Percentiles rank a stretch among this genome's conserved stretches.
Conservation (phyloP, 2,113 vertebrate species). For the Dunckerocampus dactyliophorus region DNA sequence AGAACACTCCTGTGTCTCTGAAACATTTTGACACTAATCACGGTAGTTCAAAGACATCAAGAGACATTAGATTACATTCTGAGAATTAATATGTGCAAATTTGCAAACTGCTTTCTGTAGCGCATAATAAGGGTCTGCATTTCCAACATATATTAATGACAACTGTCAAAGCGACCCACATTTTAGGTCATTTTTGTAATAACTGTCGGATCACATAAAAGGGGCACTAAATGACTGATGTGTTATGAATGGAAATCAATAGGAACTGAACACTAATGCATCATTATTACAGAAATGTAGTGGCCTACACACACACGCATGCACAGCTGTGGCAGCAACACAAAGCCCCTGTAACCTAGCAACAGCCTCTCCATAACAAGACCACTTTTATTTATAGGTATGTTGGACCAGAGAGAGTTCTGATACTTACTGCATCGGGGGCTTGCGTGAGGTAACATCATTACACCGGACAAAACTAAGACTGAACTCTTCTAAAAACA, state of each 20-base stretch:
- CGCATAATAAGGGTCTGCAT: too few species aligned
- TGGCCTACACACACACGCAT: constrained; percentile 47
- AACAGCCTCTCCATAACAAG: constrained; percentile 71
- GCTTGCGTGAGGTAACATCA: constrained; percentile 26
- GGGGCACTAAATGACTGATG: constrained; percentile 42
- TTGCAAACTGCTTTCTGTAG: too few species aligned
- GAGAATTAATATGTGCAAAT: too few species aligned
- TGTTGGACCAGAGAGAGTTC: constrained; percentile 46
- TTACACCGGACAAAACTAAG: constrained; percentile 15
- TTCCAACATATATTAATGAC: too few species aligned
- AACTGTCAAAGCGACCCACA: background rate
- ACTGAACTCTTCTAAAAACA: background rate
- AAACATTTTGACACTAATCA: too few species aligned
- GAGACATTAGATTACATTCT: too few species aligned
- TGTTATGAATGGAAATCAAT: constrained; percentile 58
- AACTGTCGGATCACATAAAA: background rate
- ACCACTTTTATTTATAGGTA: constrained; percentile 67
- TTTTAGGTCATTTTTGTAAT: background rate
- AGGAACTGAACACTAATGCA: constrained; percentile 48
- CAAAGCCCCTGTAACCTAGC: constrained; percentile 68
- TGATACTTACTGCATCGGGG: constrained; percentile 39
- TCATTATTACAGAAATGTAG: constrained; percentile 64
- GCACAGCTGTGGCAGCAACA: constrained; percentile 65
- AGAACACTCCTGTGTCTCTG: too few species aligned
- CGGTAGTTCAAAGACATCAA: too few species aligned